These are phyloP conservation scores for roundworm (Caenorhabditis elegans) DNA, from an alignment of 1,140 invertebrate genomes.

Conservation along the genomic window DNA sequence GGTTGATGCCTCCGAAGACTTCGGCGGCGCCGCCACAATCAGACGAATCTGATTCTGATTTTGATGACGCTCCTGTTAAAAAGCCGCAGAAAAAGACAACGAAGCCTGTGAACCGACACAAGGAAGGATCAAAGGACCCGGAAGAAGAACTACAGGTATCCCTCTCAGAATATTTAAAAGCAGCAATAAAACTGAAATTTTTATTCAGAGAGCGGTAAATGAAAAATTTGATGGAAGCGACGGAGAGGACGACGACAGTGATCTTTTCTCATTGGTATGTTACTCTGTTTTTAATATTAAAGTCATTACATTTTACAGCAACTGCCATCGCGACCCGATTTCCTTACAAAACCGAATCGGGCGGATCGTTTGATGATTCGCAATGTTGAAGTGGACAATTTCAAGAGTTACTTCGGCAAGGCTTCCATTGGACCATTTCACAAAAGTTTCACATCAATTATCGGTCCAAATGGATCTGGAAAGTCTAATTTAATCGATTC, in stretches of 20 bases:
- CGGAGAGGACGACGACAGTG: neutral
- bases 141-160: neutral
- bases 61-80: neutral
- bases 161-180: neutral
- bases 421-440: conserved; percentile 60
- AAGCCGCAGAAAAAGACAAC: neutral
- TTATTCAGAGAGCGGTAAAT: neutral
- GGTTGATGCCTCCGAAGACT: neutral
- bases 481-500: conserved; percentile 99
- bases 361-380: conserved; percentile 79
- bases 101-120: neutral
- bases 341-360: neutral
- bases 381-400: conserved; percentile 88
- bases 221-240: neutral
- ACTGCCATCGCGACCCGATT: neutral
- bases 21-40: neutral
- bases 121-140: neutral
- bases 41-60: neutral
- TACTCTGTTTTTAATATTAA: neutral
- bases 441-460: conserved; percentile 87
- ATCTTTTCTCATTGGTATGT: neutral
- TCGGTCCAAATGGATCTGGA: conserved; percentile 99
- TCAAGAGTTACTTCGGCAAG: conserved; percentile 92
- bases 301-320: neutral
- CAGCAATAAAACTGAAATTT: neutral